phyloP scores from a whole-genome alignment of 2,888 invertebrate genomes.

The Onthophagus sagittarius region DNA sequence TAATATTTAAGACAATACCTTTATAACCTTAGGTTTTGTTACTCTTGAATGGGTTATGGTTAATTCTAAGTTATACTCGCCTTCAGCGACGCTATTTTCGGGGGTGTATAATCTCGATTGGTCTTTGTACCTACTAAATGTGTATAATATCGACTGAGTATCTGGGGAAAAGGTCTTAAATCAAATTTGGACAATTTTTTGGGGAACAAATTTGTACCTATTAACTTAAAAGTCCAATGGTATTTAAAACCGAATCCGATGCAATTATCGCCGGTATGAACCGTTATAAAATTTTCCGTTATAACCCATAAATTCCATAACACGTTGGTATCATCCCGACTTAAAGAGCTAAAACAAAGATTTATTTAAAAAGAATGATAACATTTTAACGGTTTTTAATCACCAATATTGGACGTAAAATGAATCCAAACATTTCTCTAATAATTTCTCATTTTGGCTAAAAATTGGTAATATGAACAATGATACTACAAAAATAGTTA shows the following conservation, averaged over 20 bases:
- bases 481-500: background rate
- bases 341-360: background rate
- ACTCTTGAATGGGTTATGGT: background rate
- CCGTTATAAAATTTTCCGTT: background rate
- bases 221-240: background rate
- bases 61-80: background rate
- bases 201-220: background rate
- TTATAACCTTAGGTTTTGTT: background rate
- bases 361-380: background rate
- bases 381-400: background rate
- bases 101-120: background rate
- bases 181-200: background rate
- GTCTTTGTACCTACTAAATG: background rate
- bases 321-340: background rate
- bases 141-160: background rate
- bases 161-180: background rate
- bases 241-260: background rate
- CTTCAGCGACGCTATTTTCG: background rate
- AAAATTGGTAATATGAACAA: background rate
- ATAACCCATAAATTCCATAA: background rate
- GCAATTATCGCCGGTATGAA: background rate
- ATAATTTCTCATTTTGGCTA: background rate
- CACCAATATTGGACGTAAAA: background rate
- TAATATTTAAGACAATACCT: background rate
- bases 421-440: background rate